Evolutionary conservation across 2,113 vertebrate genomes (phyloP).

Genomic region (Misgurnus anguillicaudatus): DNA sequence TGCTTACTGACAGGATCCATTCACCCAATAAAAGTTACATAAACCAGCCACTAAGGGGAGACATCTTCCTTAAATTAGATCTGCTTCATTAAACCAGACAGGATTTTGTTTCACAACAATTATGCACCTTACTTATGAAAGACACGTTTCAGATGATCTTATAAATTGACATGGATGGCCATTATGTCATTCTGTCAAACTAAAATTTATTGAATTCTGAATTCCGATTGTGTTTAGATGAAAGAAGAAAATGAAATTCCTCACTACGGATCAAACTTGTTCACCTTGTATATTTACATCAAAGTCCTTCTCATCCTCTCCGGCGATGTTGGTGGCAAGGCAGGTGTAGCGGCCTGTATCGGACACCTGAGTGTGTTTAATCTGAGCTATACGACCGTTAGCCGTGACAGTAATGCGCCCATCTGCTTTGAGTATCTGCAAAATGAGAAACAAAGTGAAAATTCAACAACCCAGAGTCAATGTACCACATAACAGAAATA

Average conservation of each 20-base stretch:
- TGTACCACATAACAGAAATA: background rate
- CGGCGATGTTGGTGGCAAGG: constrained; percentile 90
- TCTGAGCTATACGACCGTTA: constrained; percentile 82
- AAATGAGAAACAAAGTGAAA: constrained; percentile 29
- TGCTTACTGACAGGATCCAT: background rate
- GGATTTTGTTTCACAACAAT: too few species aligned
- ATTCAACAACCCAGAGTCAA: background rate
- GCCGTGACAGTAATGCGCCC: constrained; percentile 78
- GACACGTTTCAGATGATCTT: too few species aligned
- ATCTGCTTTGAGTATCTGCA: constrained; percentile 80
- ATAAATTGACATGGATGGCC: too few species aligned
- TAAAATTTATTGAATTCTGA: too few species aligned
- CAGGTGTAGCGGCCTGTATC: constrained; percentile 95
- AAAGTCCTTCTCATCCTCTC: constrained; percentile 97
- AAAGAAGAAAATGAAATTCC: background rate
- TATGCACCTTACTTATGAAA: too few species aligned
- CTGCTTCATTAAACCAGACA: background rate
- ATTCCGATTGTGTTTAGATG: too few species aligned
- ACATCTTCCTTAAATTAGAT: background rate
- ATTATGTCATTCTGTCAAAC: too few species aligned
- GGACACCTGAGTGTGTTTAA: constrained; percentile 85
- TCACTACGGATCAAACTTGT: constrained; percentile 55
- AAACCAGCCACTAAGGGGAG: constrained; percentile 28
- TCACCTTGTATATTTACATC: constrained; percentile 99
- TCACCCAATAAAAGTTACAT: background rate